Percentiles rank a stretch among this genome's conserved stretches.
These are phyloP conservation scores for Chrysolina haemoptera DNA, from an alignment of 2,888 invertebrate genomes.

Conservation along the genomic window DNA sequence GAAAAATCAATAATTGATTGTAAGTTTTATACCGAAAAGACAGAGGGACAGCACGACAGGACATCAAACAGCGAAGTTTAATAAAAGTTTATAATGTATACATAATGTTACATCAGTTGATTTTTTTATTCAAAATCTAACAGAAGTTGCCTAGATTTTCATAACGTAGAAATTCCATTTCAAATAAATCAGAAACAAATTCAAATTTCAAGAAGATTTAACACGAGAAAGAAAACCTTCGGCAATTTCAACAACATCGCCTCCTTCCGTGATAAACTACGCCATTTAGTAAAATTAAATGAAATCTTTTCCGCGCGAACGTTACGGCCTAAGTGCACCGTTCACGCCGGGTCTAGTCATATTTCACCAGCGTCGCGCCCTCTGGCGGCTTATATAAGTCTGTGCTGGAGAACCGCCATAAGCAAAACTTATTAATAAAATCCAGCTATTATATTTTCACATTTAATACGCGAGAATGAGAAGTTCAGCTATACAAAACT, in stretches of 20 bases:
- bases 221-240: slow-evolving; percentile 22
- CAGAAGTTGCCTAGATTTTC: too few species aligned
- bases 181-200: neutral
- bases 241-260: slow-evolving; percentile 25
- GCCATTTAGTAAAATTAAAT: slow-evolving; percentile 46
- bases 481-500: slow-evolving; percentile 50
- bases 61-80: too few species aligned
- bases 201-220: neutral
- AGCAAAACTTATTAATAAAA: slow-evolving; percentile 49
- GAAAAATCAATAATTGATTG: too few species aligned
- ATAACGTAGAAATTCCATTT: neutral
- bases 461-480: slow-evolving; percentile 20
- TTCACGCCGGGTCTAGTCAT: neutral
- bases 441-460: slow-evolving; percentile 46
- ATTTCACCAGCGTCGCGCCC: neutral
- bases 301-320: slow-evolving; percentile 37
- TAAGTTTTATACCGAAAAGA: too few species aligned
- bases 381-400: slow-evolving; percentile 10
- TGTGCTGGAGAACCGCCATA: slow-evolving; percentile 12
- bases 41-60: too few species aligned
- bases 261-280: slow-evolving; percentile 38
- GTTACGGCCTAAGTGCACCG: slow-evolving; percentile 12
- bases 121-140: too few species aligned
- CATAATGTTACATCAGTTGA: too few species aligned
- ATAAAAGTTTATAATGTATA: too few species aligned